These are phyloP conservation scores for Tenthredo distinguenda DNA, from an alignment of 2,888 invertebrate species.

Conservation along the genomic window DNA sequence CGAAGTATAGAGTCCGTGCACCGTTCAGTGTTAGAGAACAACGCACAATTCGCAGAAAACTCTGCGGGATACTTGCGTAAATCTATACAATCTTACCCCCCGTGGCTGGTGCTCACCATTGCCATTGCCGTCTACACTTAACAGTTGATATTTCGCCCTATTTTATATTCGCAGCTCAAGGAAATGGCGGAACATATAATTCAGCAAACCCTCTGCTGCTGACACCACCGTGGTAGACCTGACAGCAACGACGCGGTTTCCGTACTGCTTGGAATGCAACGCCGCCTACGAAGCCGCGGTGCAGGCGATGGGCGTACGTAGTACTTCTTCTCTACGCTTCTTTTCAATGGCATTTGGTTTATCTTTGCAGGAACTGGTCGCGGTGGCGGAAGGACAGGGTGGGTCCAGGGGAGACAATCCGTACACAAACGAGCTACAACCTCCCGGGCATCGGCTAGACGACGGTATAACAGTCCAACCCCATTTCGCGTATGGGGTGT, in stretches of 20 bases:
- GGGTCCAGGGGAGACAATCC: slow-evolving; percentile 28
- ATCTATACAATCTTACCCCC: slow-evolving; percentile 12
- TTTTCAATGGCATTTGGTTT: slow-evolving; percentile 40
- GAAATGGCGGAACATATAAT: slow-evolving; percentile 39
- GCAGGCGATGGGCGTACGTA: slow-evolving; percentile 42
- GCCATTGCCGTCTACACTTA: not conserved
- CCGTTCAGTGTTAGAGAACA: slow-evolving; percentile 28
- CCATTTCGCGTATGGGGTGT: slow-evolving; percentile 27
- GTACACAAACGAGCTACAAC: slow-evolving; percentile 49
- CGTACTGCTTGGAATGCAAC: slow-evolving; percentile 40
- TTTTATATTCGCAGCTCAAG: slow-evolving; percentile 43
- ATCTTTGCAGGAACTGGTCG: slow-evolving; percentile 39
- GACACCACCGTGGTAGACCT: slow-evolving; percentile 25
- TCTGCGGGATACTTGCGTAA: slow-evolving; percentile 17
- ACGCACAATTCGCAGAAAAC: not conserved
- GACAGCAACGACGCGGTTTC: slow-evolving; percentile 31
- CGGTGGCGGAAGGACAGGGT: slow-evolving; percentile 37
- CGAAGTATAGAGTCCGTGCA: not conserved
- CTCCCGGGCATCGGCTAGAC: slow-evolving; percentile 45
- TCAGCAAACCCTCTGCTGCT: slow-evolving; percentile 33
- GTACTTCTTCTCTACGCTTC: slow-evolving; percentile 22
- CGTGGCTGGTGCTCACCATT: not conserved
- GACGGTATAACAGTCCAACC: slow-evolving; percentile 38
- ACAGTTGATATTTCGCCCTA: slow-evolving; percentile 36
- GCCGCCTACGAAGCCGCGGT: slow-evolving; percentile 34